Percentiles rank a stretch among this genome's conserved stretches.
Evolutionary conservation across 2,113 vertebrate species (phyloP).

Genomic region (Seriola dumerili): DNA sequence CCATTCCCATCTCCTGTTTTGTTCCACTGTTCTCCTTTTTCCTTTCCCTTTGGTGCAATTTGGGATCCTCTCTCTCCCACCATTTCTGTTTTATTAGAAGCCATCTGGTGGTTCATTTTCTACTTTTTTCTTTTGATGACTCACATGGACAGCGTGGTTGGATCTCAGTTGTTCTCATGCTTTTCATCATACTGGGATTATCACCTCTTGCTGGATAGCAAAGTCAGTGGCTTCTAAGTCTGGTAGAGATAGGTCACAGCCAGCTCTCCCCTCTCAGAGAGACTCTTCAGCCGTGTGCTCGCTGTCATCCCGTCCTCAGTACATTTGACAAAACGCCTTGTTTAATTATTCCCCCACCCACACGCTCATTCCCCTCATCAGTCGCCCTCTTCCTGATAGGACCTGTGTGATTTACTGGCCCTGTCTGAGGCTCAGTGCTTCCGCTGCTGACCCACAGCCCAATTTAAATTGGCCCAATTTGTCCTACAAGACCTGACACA

Average conservation of each 20-base stretch:
- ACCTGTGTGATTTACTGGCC: constrained; percentile 59
- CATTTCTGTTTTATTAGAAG: constrained; percentile 54
- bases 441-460: constrained; percentile 45
- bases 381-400: constrained; percentile 34
- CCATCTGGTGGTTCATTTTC: constrained; percentile 53
- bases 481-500: constrained; percentile 20
- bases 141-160: constrained; percentile 30
- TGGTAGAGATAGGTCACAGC: constrained; percentile 17
- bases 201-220: constrained; percentile 49
- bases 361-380: constrained; percentile 36
- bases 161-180: constrained; percentile 32
- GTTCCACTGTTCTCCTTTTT: constrained; percentile 45
- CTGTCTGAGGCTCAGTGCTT: constrained; percentile 49
- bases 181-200: constrained; percentile 56
- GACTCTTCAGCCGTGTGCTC: constrained; percentile 24
- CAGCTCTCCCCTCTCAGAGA: constrained; percentile 15
- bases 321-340: constrained; percentile 57
- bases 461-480: constrained; percentile 52
- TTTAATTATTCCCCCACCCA: constrained; percentile 61
- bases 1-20: constrained; percentile 53
- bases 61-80: constrained; percentile 37
- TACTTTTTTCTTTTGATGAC: constrained; percentile 33
- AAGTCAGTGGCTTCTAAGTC: constrained; percentile 11
- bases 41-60: constrained; percentile 27
- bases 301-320: constrained; percentile 56